phyloP scores from a whole-genome alignment of 2,113 vertebrate species.

The Lophotis ruficrista region DNA sequence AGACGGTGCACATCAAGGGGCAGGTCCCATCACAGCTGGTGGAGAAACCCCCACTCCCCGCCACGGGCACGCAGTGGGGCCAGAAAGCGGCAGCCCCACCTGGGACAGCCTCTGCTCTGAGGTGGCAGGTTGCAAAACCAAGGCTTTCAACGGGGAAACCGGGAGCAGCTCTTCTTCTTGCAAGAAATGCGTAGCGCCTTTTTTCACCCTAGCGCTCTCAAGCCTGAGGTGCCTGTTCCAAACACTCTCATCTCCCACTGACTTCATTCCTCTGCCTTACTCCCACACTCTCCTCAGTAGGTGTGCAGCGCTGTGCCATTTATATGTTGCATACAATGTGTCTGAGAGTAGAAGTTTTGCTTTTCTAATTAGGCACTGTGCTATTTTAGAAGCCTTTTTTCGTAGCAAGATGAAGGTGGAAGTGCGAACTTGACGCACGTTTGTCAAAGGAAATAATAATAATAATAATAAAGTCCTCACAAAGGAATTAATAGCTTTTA shows the following conservation, averaged over 20 bases:
- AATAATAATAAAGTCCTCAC: slow-evolving; percentile 22
- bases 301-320: neutral
- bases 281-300: neutral
- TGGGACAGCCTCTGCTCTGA: neutral
- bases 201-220: neutral
- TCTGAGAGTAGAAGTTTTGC: slow-evolving; percentile 5
- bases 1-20: neutral
- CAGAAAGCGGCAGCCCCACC: neutral
- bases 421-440: slow-evolving; percentile 37
- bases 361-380: slow-evolving; percentile 48
- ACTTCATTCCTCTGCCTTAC: slow-evolving; percentile 61
- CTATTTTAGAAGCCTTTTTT: slow-evolving; percentile 43
- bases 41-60: neutral
- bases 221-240: slow-evolving; percentile 38
- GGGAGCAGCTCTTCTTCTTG: neutral
- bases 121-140: neutral
- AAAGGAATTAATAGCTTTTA: slow-evolving; percentile 57
- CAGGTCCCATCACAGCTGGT: neutral
- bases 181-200: neutral
- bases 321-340: neutral
- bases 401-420: slow-evolving; percentile 14
- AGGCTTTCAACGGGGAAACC: neutral
- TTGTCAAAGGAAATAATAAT: slow-evolving; percentile 64
- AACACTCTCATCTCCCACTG: slow-evolving; percentile 31
- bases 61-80: neutral